Evolutionary conservation across 2,113 vertebrate species (phyloP), one percentile per base, ranked within the genome.

Genomic region (Pogona vitticeps): DNA sequence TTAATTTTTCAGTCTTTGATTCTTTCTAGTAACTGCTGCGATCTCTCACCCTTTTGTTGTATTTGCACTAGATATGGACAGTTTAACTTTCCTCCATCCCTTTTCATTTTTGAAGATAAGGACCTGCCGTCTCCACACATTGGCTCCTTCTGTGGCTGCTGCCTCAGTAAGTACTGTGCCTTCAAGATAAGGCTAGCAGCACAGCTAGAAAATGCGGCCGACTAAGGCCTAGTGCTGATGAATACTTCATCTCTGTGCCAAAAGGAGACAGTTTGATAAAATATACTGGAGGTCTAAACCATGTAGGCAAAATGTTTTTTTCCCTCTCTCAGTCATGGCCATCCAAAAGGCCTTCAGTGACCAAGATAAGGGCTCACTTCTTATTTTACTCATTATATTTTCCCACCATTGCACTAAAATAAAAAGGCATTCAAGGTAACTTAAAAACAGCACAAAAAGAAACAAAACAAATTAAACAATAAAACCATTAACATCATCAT

Each of bases 1-100:
- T 23, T 87, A 88, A 80, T 86, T 40, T 83, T 71, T 81, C 9
- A 65, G 89, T 88, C 38, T 88, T 92, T 84, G 23, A 84, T 88
- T 76, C 68, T 78, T 84, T 89, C n/a, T 89, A 79, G n/a, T 67
- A 31, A 85, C 12, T 6, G n/a, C 42, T 90, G 31, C 86, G 58
- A 67, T 92, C 58, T 88, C 91, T 92, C 85, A 87, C 76, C 67
- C 80, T 93, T 90, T 79, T 72, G 26, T 85, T 67, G 59, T 84
- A 75, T 92, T 92, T 89, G 31, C 21, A 38, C 65, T 80, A 61
- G 3, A 87, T 90, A 94, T 10, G 65, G 65, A 26, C 59, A 40
- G 26, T 63, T 59, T 59, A 90, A 78, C 4, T 46, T 63, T 61
- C 0, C 63, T 61, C 59, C 81, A 72, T 18, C 46, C 28, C 38